These are phyloP conservation scores for Vireo altiloquus DNA, from an alignment of 2,113 vertebrate species.

Conservation along the genomic window DNA sequence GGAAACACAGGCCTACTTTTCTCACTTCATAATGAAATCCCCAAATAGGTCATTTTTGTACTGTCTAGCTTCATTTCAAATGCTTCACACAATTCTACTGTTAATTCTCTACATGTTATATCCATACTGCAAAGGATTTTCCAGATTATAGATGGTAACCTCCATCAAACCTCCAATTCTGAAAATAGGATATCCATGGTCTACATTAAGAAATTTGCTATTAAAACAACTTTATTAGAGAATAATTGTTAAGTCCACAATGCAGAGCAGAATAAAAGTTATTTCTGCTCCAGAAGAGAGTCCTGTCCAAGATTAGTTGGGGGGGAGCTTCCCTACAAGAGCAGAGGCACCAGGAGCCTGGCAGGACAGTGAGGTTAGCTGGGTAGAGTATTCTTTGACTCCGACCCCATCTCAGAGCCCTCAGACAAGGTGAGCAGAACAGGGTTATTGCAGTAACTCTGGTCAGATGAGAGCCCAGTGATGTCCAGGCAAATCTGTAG, in stretches of 20 bases:
- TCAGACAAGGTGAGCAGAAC: not conserved
- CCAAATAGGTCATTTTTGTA: not conserved
- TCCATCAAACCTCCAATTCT: not conserved
- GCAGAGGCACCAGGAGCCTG: not conserved
- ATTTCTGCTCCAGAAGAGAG: not conserved
- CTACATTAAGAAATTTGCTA: not conserved
- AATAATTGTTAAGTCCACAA: not conserved
- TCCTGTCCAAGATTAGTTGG: not conserved
- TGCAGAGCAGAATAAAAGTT: not conserved
- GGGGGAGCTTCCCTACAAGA: not conserved
- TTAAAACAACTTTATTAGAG: not conserved
- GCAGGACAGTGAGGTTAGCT: not conserved
- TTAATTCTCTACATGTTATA: slow-evolving; percentile 1
- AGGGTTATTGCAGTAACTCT: not conserved
- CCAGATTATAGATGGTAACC: not conserved
- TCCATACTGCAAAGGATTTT: not conserved
- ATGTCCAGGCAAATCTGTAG: not conserved
- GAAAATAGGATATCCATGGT: not conserved
- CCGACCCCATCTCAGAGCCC: not conserved
- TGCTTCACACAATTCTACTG: not conserved
- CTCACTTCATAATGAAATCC: not conserved
- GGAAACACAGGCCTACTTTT: not conserved
- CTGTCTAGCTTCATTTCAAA: not conserved
- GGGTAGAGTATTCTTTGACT: not conserved
- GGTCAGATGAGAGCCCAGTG: not conserved